Conservation (phyloP, 2,113 vertebrate species). For the Alethe diademata region DNA sequence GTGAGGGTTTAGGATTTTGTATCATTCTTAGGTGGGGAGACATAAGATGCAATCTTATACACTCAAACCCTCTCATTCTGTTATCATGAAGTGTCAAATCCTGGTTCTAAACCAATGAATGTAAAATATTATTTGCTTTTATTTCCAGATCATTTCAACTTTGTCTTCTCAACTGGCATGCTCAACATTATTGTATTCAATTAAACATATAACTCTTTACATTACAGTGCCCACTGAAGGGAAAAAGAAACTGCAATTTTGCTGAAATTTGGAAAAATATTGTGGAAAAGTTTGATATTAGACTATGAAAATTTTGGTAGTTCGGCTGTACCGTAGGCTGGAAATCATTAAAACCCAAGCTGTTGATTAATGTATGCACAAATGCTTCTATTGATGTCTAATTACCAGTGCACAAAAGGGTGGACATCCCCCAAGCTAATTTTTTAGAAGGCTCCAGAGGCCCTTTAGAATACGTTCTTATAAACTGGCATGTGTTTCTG, state of each 20-base stretch:
- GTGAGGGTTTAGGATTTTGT: background rate
- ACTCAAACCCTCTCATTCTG: background rate
- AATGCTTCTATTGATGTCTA: background rate
- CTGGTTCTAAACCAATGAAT: background rate
- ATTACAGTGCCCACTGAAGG: background rate
- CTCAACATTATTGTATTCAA: background rate
- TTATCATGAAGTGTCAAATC: background rate
- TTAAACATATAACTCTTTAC: background rate
- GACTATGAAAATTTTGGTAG: background rate
- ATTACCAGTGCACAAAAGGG: background rate
- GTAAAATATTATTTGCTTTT: background rate
- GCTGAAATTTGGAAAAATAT: background rate
- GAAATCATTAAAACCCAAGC: background rate
- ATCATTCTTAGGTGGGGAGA: background rate
- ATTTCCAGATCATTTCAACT: background rate
- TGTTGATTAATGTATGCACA: background rate
- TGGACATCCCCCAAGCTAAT: background rate
- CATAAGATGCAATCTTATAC: background rate
- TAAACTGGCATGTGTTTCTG: background rate
- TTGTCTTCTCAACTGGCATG: background rate
- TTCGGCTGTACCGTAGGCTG: background rate
- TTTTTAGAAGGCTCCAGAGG: background rate
- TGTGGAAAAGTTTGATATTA: background rate
- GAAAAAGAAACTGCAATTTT: background rate
- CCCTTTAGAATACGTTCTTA: background rate